Evolutionary conservation across 2,888 invertebrate genomes (phyloP), one percentile per base, ranked within the genome.

Genomic region (Synergus japonicus): DNA sequence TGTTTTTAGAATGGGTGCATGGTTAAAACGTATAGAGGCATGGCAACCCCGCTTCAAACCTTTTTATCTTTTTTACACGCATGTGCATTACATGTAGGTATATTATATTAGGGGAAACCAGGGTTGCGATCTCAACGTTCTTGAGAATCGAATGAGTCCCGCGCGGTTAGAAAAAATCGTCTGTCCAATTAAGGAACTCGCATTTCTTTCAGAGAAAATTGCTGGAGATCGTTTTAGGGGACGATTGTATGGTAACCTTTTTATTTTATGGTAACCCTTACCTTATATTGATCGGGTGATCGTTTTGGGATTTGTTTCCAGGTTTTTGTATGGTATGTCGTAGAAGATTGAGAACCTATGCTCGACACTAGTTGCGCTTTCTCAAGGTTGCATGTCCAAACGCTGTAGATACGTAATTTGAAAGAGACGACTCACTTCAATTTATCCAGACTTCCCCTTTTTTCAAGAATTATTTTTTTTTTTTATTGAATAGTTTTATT

Each of bases 351-450:
- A 69, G 58, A 82, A 83, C 83, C 81, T 81, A 81, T 82, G 84
- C 80, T 84, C 81, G 83, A 83, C 86, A 87, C 87, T 86, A 86
- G 87, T 87, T 87, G 87, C 85, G 83, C 86, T 82, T 84, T 86
- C 85, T 85, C 86, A 87, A 88, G 86, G 87, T 87, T 86, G 83
- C 83, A 82, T 79, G 82, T 73, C 41, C 73, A 58, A 54, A 73
- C 73, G 41, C 81, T 82, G 81, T 82, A n/a, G 41, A 41, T 73
- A 73, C 73, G 54, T 58, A 49, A 58, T 73, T 73, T 41, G n/a
- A 41, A 58, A 49, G 41, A 54, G 54, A 58, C 54, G 49, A 73
- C 54, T 37, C 18, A 73, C 73, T 67, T 49, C 0, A 7, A 49
- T 5, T 49, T 49, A 15, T 4, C 15, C 5, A 15, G 22, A 22